Percentiles rank a stretch among this genome's conserved stretches.
Conservation (phyloP, 2,113 vertebrate species). For the Stomatorhinus ivindoensis region DNA sequence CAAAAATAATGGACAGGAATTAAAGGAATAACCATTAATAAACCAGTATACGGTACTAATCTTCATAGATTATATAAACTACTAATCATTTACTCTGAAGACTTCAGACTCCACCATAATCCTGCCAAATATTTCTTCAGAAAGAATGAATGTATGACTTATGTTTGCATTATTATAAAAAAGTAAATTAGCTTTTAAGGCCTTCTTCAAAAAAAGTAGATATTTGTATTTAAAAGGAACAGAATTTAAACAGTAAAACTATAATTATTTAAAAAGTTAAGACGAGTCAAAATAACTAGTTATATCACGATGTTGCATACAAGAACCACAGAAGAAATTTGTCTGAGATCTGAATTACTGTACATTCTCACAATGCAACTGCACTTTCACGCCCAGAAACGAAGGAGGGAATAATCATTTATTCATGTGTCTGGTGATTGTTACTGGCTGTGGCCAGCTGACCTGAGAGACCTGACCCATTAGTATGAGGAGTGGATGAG, state of each 20-base stretch:
- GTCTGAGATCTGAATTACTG: slow-evolving; percentile 33
- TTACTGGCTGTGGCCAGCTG: background rate
- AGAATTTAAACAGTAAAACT: background rate
- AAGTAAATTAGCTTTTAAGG: slow-evolving; percentile 28
- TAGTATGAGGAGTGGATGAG: background rate
- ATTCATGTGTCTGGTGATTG: background rate
- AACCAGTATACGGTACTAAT: background rate
- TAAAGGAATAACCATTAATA: background rate
- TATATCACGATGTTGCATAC: slow-evolving; percentile 12
- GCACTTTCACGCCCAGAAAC: background rate
- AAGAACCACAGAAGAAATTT: slow-evolving; percentile 43
- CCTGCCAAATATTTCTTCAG: background rate
- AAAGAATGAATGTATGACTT: background rate
- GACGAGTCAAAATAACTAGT: slow-evolving; percentile 34
- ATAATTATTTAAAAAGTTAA: slow-evolving; percentile 24
- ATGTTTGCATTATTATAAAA: background rate
- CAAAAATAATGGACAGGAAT: background rate
- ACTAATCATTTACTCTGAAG: background rate
- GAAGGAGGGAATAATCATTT: background rate
- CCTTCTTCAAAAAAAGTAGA: background rate
- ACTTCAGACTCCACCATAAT: background rate
- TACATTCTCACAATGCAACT: slow-evolving; percentile 34
- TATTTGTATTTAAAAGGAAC: slow-evolving; percentile 3
- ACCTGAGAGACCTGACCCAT: slow-evolving; percentile 7
- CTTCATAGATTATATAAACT: background rate